A percentile compares a stretch with the other conserved stretches of the same genome.
Evolutionary conservation across 35 echinoderm and acorn worm genomes (phyloP).

Genomic region (Patiria miniata): DNA sequence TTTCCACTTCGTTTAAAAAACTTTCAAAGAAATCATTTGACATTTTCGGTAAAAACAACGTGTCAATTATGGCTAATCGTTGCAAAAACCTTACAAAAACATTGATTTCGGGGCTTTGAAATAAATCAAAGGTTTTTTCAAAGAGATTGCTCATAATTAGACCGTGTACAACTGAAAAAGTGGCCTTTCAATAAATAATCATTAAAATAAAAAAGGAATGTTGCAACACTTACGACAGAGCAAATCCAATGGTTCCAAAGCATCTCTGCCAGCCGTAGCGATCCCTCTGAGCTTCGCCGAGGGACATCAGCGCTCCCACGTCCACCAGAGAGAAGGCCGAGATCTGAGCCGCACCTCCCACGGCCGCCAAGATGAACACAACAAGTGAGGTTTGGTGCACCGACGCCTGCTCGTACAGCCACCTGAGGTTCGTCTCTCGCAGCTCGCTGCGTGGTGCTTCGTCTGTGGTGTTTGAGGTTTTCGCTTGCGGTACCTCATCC

Average conservation of each 20-base stretch:
- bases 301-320: constrained; percentile 15
- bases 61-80: too few species aligned
- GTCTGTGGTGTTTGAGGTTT: background rate
- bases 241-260: constrained; percentile 46
- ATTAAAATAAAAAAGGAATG: too few species aligned
- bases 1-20: too few species aligned
- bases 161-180: too few species aligned
- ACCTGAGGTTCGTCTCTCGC: constrained; percentile 13
- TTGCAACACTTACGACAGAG: constrained; percentile 46
- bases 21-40: too few species aligned
- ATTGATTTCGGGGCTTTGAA: too few species aligned
- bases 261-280: constrained; percentile 55
- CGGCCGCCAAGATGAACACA: constrained; percentile 47
- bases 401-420: constrained; percentile 34
- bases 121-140: too few species aligned
- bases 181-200: too few species aligned
- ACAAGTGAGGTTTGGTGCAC: constrained; percentile 9
- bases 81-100: too few species aligned
- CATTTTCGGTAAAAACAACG: too few species aligned
- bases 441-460: background rate
- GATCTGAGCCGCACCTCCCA: constrained; percentile 33
- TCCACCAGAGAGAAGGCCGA: constrained; percentile 35
- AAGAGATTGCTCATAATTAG: too few species aligned
- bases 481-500: background rate
- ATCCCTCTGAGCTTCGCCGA: constrained; percentile 32